Percentiles rank a stretch among this genome's conserved stretches.
Conservation (phyloP, 1,140 invertebrate genomes). For the Ridgeia piscesae region DNA sequence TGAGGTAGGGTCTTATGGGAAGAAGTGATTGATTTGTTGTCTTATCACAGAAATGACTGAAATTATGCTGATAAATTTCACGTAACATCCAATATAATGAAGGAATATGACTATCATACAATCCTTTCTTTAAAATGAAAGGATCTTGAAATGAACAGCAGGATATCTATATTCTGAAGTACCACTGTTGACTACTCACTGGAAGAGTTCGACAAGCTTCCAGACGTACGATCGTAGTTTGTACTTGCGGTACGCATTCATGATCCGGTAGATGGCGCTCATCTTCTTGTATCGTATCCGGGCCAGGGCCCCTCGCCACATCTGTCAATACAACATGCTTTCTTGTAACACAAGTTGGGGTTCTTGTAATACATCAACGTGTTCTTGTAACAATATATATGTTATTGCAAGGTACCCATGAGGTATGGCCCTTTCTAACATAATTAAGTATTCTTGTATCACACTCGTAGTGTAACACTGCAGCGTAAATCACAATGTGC, state of each 20-base stretch:
- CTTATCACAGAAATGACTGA: neutral
- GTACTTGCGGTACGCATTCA: constrained; percentile 80
- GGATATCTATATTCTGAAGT: neutral
- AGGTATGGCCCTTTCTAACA: neutral
- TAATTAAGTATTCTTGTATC: neutral
- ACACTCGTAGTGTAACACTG: no score
- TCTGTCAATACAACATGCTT: constrained; percentile 38
- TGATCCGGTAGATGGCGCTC: constrained; percentile 80
- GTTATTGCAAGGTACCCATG: neutral
- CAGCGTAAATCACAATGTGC: no score
- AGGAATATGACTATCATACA: neutral
- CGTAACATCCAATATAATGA: neutral
- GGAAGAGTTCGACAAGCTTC: constrained; percentile 69
- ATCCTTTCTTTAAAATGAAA: neutral
- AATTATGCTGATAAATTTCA: neutral
- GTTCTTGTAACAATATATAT: neutral
- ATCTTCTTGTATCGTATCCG: constrained; percentile 79
- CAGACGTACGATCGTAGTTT: constrained; percentile 79
- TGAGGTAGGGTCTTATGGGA: no score
- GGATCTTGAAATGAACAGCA: neutral
- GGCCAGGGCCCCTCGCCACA: constrained; percentile 82
- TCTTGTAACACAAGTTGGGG: neutral
- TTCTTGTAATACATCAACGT: neutral
- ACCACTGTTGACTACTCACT: constrained; percentile 41
- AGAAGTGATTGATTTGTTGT: no score